Evolutionary conservation across 2,113 vertebrate species (phyloP), one percentile per base, ranked within the genome.

Genomic region (Mellivora capensis): DNA sequence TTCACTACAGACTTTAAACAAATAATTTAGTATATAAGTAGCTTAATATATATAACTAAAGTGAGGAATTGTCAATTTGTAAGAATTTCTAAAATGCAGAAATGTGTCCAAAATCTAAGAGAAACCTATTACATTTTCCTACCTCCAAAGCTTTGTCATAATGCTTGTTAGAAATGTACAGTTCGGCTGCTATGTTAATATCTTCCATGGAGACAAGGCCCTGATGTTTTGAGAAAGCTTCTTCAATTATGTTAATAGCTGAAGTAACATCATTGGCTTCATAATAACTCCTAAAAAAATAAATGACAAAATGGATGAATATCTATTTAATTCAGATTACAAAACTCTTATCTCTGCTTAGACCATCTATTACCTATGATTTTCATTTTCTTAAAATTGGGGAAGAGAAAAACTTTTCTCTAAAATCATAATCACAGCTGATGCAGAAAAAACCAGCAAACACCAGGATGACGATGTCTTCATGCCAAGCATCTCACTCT

Each of bases 131-230:
- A 42, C 91, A 15, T 61, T 69, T 57, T n/a, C 94, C n/a, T 98
- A 99, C 99, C 99, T 99, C 98, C 97, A 99, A 91, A 13, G 99
- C 99, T 98, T 99, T 99, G 94, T 98, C 98, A 64, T 99, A 99
- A 91, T 99, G 99, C 7, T 99, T 99, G 98, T 98, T 99, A 94
- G 99, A 99, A 94, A 99, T 99, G 92, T 99, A 99, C 0, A 99
- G 99, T 69, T 99, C 99, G 4, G 99, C 99, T 7, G 99, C 99
- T 90, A 99, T 99, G 98, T 99, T 99, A 62, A 99, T 98, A 86
- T 99, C 99, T 98, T 99, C 99, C 98, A 99, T 99, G 1, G 99
- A 99, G 76, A 99, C 99, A 4, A 99, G 99, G 96, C 96, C 97
- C 10, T 99, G 99, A 98, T 99, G 99, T 71, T 99, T 99, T 5